Evolutionary conservation across 2,888 invertebrate species (phyloP).

Genomic region (Gasteruption jaculator): DNA sequence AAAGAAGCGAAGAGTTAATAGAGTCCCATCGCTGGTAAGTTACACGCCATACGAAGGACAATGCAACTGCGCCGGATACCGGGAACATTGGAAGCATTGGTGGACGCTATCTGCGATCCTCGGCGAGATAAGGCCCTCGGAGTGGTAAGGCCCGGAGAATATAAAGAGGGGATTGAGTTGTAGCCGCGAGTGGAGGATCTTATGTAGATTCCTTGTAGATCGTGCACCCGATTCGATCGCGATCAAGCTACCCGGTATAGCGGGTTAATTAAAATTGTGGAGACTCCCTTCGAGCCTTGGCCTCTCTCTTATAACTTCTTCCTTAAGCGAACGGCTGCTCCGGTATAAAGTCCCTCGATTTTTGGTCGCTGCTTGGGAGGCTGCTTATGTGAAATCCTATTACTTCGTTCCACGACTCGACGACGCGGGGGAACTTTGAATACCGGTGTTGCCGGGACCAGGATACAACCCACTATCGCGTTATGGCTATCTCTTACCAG

Average conservation of each 20-base stretch:
- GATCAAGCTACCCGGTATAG: slow-evolving; percentile 51
- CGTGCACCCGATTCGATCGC: slow-evolving; percentile 54
- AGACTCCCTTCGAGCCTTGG: slow-evolving; percentile 21
- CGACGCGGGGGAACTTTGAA: too few species aligned
- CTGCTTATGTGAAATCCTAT: slow-evolving; percentile 40
- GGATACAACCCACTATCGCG: too few species aligned
- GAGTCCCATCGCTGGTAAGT: slow-evolving; percentile 30
- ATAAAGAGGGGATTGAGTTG: slow-evolving; percentile 50
- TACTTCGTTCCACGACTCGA: slow-evolving; percentile 32
- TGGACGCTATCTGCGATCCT: slow-evolving; percentile 47
- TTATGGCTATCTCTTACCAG: too few species aligned
- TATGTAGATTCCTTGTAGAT: slow-evolving; percentile 54
- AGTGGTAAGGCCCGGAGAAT: slow-evolving; percentile 29
- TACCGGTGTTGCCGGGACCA: too few species aligned
- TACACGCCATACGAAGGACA: slow-evolving; percentile 38
- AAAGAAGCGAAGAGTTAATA: slow-evolving; percentile 11
- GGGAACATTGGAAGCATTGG: slow-evolving; percentile 19
- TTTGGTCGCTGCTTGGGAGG: slow-evolving; percentile 43
- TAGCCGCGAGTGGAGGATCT: slow-evolving; percentile 53
- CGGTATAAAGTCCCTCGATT: slow-evolving; percentile 40
- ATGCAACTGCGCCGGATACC: slow-evolving; percentile 38
- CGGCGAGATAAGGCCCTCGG: slow-evolving; percentile 37
- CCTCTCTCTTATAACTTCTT: slow-evolving; percentile 19
- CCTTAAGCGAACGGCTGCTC: slow-evolving; percentile 12
- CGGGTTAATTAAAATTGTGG: slow-evolving; percentile 53